Percentiles rank a stretch among this genome's conserved stretches.
phyloP scores from a whole-genome alignment of 2,888 invertebrate species.

The Cephalotes varians region DNA sequence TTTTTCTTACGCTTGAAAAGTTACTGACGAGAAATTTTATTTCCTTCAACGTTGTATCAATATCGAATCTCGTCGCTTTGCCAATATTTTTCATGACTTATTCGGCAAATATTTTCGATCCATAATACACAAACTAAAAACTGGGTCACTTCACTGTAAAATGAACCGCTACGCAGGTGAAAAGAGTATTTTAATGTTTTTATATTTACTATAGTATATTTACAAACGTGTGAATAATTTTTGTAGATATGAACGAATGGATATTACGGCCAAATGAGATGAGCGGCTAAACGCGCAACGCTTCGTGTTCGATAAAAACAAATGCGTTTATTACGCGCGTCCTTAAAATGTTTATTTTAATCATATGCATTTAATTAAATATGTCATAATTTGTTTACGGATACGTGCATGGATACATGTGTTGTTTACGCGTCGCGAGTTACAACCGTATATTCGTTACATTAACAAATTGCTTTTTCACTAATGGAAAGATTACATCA shows the following conservation, averaged over 20 bases:
- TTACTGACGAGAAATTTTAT: constrained; percentile 39
- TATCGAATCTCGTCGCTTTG: constrained; percentile 35
- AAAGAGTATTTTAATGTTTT: constrained; percentile 21
- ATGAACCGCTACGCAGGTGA: neutral
- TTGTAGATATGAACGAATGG: neutral
- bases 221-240: constrained; percentile 6
- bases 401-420: neutral
- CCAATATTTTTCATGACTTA: constrained; percentile 42
- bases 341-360: constrained; percentile 40
- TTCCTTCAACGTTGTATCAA: constrained; percentile 25
- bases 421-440: constrained; percentile 35
- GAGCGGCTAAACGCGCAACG: neutral
- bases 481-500: constrained; percentile 51
- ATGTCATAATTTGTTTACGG: constrained; percentile 25
- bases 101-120: constrained; percentile 39
- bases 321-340: neutral
- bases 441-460: neutral
- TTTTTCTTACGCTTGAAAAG: constrained; percentile 13
- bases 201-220: neutral
- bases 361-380: constrained; percentile 26
- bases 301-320: constrained; percentile 9
- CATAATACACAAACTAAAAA: constrained; percentile 45
- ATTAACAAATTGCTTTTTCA: constrained; percentile 54
- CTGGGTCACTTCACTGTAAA: constrained; percentile 19
- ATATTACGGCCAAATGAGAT: neutral